Conservation (phyloP, 1,140 invertebrate genomes). For the Drosophila mauritiana region DNA sequence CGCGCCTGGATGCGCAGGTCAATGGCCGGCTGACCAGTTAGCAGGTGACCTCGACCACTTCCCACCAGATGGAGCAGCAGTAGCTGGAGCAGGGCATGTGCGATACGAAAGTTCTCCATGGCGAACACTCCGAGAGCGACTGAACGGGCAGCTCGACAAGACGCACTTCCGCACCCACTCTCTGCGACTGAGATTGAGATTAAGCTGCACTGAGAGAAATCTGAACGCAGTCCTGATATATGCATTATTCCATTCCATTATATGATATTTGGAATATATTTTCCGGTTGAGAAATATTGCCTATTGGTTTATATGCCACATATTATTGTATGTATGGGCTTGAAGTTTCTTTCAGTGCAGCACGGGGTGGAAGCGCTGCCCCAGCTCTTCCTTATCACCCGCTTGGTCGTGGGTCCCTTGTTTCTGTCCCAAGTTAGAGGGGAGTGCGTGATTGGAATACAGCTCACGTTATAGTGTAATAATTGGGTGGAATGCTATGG, state of each 20-base stretch:
- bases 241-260: background rate
- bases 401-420: background rate
- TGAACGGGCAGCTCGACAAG: slow-evolving; percentile 38
- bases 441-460: slow-evolving; percentile 40
- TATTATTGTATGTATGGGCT: no score
- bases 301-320: no score
- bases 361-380: slow-evolving; percentile 4
- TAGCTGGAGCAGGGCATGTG: slow-evolving; percentile 12
- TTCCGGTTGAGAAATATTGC: no score
- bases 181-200: slow-evolving; percentile 21
- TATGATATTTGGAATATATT: no score
- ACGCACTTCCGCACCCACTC: slow-evolving; percentile 62
- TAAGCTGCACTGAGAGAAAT: slow-evolving; percentile 8
- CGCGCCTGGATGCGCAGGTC: slow-evolving; percentile 63
- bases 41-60: slow-evolving; percentile 37
- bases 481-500: background rate
- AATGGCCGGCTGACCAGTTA: slow-evolving; percentile 47
- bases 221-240: background rate
- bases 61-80: slow-evolving; percentile 11
- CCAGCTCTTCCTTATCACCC: slow-evolving; percentile 49
- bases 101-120: slow-evolving; percentile 52
- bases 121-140: slow-evolving; percentile 41
- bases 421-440: slow-evolving; percentile 10
- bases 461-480: slow-evolving; percentile 26
- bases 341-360: background rate